Base-by-base conservation (phyloP, 1,140 invertebrate species). In the Pogonognathellus flavescens region DNA sequence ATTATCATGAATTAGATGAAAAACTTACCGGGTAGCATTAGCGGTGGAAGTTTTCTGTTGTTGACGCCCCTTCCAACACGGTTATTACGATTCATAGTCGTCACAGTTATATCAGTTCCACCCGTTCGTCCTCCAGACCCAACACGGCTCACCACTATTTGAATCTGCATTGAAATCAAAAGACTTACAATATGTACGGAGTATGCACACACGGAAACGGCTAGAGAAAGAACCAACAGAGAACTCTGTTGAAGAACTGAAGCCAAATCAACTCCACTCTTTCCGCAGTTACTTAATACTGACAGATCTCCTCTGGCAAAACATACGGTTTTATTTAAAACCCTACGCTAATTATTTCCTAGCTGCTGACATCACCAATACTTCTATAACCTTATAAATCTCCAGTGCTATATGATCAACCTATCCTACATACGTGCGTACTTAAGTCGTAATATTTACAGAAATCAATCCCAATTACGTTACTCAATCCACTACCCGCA, bases 141-240 rank as follows among this genome's bases (percentile, higher is more conserved):
- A 14, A 86, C 85, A 16, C 81, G 31, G 55, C 80, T 86, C n/a
- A 86, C 85, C 8, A 86, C 85, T 49, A 86, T 86, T 83, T 86
- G 85, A 83, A 86, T 86, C 85, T 86, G 85, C 60, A 72, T 72
- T 72, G 9, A 49, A n/a, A 41, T 31, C 13, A 16, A 41, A 49
- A 1, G 8, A 72, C 14, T 31, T 72, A 11, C 41, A 72, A 14
- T 49, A 0, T 16, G 13, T 50, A 22, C 66, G 66, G 16, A n/a
- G 11, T 14, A 57, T 14, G 10, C n/a, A 57, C 53, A 57, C 53
- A 57, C 2, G 10, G 11, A 57, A 41, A 41, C 6, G 31, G n/a
- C n/a, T n/a, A 60, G 18, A n/a, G 60, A 62, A 62, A 62, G 9
- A 72, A 41, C 2, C 5, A 31, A 41, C 9, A 72, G 10, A 72